Base-by-base conservation (phyloP, 2,888 invertebrate species). In the Aproaerema taeniolella region DNA sequence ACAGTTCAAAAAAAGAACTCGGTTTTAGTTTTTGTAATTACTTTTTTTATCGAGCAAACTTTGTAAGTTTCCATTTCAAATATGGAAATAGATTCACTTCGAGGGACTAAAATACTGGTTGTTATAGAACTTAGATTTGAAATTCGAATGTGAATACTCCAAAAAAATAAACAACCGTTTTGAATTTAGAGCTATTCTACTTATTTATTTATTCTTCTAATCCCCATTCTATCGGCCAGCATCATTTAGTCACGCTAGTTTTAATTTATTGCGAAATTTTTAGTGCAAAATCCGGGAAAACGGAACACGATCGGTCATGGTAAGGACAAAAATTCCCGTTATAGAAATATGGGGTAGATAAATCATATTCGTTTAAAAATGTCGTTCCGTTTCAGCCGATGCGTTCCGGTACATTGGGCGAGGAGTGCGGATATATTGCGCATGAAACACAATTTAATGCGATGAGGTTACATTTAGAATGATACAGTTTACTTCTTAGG, bases 321-420 rank as follows among this genome's bases (percentile, higher is more conserved):
- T 64, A 55, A 57, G 73, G 73, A 68, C 65, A 52, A 29, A 57
- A 58, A 61, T 61, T 64, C 61, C 57, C 62, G 59, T 60, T n/a
- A 56, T 61, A 60, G 60, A 69, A n/a, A n/a, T 59, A 68, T 53
- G 46, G 50, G 57, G 62, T 61, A 65, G n/a, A 79, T 81, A 80
- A 79, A 80, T 77, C 66, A 61, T 65, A 59, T 61, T 67, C 65
- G 64, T 79, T 75, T 81, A 61, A 78, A 77, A 79, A 70, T 67
- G 69, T 66, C 55, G 53, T 59, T 58, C 53, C 52, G 49, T 58
- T 56, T 48, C 54, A 53, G 49, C 73, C 63, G 69, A 77, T 75
- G 76, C 71, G 83, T 83, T 79, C 72, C 79, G 74, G 66, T 53
- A 77, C 83, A 80, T 82, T 83, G 74, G 61, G 46, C 61, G 58